These are phyloP conservation scores for Orbicella faveolata DNA, from an alignment of 64 coral and sea anemone species.

Conservation along the genomic window DNA sequence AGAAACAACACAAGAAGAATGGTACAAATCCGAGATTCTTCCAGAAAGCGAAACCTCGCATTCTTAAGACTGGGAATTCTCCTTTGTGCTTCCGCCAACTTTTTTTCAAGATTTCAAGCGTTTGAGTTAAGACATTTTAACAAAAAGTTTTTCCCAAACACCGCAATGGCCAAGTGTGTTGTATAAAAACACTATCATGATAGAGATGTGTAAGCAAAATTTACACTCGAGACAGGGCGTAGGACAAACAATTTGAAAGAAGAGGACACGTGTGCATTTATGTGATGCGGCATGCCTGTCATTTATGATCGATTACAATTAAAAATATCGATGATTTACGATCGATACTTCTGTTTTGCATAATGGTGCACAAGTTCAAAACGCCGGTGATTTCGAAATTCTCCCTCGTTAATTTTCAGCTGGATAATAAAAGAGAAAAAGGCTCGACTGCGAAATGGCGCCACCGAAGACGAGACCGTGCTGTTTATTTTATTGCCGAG, in stretches of 20 bases:
- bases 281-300: constrained; percentile 2
- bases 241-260: neutral
- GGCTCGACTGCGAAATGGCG: constrained; percentile 4
- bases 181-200: no score
- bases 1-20: neutral
- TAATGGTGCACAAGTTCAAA: neutral
- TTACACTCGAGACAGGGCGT: no score
- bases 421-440: neutral
- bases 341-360: neutral
- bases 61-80: neutral
- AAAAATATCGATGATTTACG: neutral
- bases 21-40: neutral
- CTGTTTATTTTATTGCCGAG: constrained; percentile 5
- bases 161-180: no score
- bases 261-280: neutral
- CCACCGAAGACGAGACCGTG: neutral
- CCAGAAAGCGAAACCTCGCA: neutral
- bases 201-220: no score
- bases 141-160: no score
- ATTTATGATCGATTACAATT: neutral
- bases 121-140: no score
- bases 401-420: neutral
- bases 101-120: no score
- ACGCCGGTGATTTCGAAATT: neutral
- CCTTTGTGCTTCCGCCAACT: neutral